Percentiles rank a stretch among this genome's conserved stretches.
Conservation (phyloP, 1,140 invertebrate genomes). For the Bactericera cockerelli region DNA sequence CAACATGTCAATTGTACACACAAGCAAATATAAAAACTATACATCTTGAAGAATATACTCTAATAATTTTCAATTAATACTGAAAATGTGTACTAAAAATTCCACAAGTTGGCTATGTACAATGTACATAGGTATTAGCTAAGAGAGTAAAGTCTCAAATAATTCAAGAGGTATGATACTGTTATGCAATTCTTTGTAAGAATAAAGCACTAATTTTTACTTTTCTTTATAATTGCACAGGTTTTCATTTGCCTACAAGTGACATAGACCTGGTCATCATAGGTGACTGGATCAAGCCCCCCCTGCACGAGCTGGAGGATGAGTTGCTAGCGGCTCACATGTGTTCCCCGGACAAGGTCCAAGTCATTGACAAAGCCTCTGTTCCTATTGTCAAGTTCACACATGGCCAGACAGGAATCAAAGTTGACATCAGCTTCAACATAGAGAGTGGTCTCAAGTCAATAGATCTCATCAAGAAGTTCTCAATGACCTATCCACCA, state of each 20-base stretch:
- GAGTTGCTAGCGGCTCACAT: slow-evolving; percentile 76
- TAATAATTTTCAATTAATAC: too few species aligned
- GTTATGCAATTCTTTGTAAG: too few species aligned
- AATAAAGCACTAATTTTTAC: too few species aligned
- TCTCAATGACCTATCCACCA: slow-evolving; percentile 61
- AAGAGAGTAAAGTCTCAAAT: too few species aligned
- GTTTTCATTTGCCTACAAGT: slow-evolving; percentile 34
- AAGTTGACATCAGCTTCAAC: slow-evolving; percentile 96
- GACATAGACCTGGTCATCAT: slow-evolving; percentile 96
- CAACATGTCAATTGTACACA: too few species aligned
- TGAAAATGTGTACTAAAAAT: too few species aligned
- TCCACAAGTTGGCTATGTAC: too few species aligned
- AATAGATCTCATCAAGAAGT: slow-evolving; percentile 83
- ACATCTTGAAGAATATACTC: too few species aligned
- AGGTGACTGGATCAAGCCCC: slow-evolving; percentile 83
- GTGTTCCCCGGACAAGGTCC: slow-evolving; percentile 71
- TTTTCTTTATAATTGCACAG: too few species aligned
- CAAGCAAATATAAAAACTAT: too few species aligned
- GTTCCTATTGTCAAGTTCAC: slow-evolving; percentile 96
- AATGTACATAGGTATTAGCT: too few species aligned
- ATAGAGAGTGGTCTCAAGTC: slow-evolving; percentile 92
- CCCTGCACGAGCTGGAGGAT: slow-evolving; percentile 76
- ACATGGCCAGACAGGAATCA: slow-evolving; percentile 83
- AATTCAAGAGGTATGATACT: too few species aligned
- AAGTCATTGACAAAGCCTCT: slow-evolving; percentile 92